phyloP scores from a whole-genome alignment of 1,140 invertebrate species.

The Philotrypesis tridentata region DNA sequence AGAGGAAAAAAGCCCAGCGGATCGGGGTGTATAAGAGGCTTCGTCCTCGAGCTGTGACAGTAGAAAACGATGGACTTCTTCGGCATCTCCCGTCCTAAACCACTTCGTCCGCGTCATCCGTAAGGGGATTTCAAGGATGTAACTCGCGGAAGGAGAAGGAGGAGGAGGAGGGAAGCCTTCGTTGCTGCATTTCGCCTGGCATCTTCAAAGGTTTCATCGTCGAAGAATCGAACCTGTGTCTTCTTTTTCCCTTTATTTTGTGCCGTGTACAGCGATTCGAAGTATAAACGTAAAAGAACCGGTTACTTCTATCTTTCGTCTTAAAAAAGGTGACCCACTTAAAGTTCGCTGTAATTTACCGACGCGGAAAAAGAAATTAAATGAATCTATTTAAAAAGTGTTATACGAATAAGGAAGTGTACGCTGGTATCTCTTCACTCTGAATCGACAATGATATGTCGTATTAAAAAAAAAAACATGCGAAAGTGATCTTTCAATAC shows the following conservation, averaged over 20 bases:
- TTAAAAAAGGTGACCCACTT: not conserved
- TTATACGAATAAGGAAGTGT: no score
- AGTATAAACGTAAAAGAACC: not conserved
- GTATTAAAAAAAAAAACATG: no score
- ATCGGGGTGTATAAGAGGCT: not conserved
- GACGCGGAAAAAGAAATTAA: no score
- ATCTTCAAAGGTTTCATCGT: not conserved
- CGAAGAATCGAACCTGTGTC: constrained; percentile 9
- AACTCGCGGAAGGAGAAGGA: no score
- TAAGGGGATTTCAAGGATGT: constrained; percentile 30
- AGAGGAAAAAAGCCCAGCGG: not conserved
- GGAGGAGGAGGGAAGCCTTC: no score
- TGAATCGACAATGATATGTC: no score
- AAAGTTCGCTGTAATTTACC: not conserved
- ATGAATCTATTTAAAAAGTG: no score
- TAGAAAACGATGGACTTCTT: constrained; percentile 1
- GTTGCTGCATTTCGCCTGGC: not conserved
- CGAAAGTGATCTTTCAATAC: no score
- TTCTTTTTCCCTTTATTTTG: not conserved
- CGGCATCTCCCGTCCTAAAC: not conserved
- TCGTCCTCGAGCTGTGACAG: not conserved
- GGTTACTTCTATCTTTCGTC: not conserved
- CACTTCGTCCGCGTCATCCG: constrained; percentile 22
- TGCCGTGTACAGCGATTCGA: not conserved
- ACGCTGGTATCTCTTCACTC: no score